Evolutionary conservation across 2,888 invertebrate species (phyloP).

Genomic region (Hypena proboscidalis): DNA sequence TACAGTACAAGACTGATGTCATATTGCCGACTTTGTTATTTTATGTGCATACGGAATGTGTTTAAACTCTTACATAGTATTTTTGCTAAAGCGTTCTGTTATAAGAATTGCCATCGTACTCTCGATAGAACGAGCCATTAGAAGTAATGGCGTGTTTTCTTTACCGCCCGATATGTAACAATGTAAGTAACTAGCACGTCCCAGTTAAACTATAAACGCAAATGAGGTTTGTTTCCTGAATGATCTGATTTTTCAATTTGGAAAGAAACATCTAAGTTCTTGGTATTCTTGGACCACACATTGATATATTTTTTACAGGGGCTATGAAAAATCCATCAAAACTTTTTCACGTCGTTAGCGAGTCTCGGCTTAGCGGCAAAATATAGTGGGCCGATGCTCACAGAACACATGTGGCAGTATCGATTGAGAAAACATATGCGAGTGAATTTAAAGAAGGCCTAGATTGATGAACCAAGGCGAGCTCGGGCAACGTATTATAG

Average conservation of each 20-base stretch:
- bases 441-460: conserved; percentile 16
- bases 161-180: conserved; percentile 47
- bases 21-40: conserved; percentile 36
- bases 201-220: conserved; percentile 66
- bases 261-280: no score
- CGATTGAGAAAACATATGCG: conserved; percentile 29
- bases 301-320: conserved; percentile 63
- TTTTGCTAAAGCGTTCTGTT: conserved; percentile 13
- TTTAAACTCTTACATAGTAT: conserved; percentile 7
- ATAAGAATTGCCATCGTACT: conserved; percentile 17
- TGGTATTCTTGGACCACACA: no score
- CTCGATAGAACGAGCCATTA: conserved; percentile 43
- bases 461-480: no score
- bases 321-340: conserved; percentile 76
- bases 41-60: conserved; percentile 22
- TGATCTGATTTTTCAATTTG: no score
- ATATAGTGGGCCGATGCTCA: conserved; percentile 47
- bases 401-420: conserved; percentile 48
- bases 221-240: conserved; percentile 75
- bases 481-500: no score
- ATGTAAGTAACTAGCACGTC: conserved; percentile 46
- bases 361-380: conserved; percentile 54
- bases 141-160: conserved; percentile 45
- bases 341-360: conserved; percentile 77
- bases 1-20: conserved; percentile 24